Percentiles rank a stretch among this genome's conserved stretches.
Evolutionary conservation across 2,113 vertebrate species (phyloP).

Genomic region (Forbesichthys agassizii): DNA sequence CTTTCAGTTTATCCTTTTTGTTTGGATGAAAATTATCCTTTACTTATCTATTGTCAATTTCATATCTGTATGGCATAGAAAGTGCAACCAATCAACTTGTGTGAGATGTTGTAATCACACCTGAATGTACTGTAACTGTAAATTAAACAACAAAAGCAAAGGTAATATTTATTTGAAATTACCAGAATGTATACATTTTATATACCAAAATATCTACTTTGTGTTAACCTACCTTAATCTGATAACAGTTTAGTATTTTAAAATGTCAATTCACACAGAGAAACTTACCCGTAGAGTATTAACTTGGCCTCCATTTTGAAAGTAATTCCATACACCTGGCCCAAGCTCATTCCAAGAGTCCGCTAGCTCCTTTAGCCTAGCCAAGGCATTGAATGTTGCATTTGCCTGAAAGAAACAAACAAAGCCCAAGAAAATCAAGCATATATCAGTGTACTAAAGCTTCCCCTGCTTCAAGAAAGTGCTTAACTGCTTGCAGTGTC

Average conservation of each 20-base stretch:
- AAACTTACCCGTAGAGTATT: slow-evolving; percentile 85
- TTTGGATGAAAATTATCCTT: slow-evolving; percentile 73
- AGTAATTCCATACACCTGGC: slow-evolving; percentile 83
- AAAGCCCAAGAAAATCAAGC: background rate
- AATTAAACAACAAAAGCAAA: background rate
- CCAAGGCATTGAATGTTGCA: slow-evolving; percentile 87
- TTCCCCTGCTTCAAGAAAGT: too few relatives aligned
- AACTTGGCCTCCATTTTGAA: slow-evolving; percentile 86
- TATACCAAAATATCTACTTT: background rate
- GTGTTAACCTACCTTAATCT: background rate
- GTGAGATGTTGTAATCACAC: slow-evolving; percentile 13
- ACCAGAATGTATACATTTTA: slow-evolving; percentile 2
- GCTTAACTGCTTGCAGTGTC: too few relatives aligned
- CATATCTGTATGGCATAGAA: slow-evolving; percentile 42
- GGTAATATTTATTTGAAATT: background rate
- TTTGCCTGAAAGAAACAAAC: slow-evolving; percentile 82
- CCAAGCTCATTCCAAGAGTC: slow-evolving; percentile 87
- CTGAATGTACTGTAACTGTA: too few relatives aligned
- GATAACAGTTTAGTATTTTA: background rate
- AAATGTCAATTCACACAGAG: background rate
- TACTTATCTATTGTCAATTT: slow-evolving; percentile 69
- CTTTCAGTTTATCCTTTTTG: slow-evolving; percentile 72
- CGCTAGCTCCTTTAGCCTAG: slow-evolving; percentile 82
- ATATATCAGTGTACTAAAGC: background rate
- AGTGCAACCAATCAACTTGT: slow-evolving; percentile 28